A percentile compares a stretch with the other conserved stretches of the same genome.
Conservation (phyloP, 1,140 invertebrate genomes). For the Drosophila serrata region DNA sequence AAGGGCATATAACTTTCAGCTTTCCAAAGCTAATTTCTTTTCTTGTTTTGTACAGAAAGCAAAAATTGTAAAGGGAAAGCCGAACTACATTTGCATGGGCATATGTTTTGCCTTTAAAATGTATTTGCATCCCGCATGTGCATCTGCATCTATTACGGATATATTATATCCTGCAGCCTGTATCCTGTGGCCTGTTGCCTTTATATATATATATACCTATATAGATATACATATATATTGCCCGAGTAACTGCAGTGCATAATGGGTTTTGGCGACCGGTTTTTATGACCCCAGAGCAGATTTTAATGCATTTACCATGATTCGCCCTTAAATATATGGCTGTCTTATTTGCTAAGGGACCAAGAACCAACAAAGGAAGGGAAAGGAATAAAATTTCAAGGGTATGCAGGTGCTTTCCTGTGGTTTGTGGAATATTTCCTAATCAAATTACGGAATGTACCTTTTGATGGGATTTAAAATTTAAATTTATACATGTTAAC, state of each 20-base stretch:
- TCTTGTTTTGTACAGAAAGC: background rate
- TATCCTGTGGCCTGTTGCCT: background rate
- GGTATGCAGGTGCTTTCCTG: background rate
- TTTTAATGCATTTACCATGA: conserved; percentile 7
- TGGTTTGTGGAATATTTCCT: background rate
- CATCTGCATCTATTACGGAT: conserved; percentile 6
- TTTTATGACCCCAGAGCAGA: conserved; percentile 5
- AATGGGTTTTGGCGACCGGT: conserved; percentile 9
- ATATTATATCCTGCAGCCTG: conserved; percentile 4
- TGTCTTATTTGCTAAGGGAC: conserved; percentile 3
- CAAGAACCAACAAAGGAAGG: background rate
- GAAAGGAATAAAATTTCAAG: background rate
- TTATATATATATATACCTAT: background rate
- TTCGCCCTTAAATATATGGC: background rate
- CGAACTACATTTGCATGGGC: conserved; percentile 28
- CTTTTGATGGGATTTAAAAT: too few species aligned
- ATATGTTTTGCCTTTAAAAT: conserved; percentile 3
- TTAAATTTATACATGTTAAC: too few species aligned
- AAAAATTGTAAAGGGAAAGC: conserved; percentile 13
- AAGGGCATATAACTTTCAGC: too few species aligned
- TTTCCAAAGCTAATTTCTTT: too few species aligned
- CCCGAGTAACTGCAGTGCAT: conserved; percentile 7
- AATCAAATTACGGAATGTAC: background rate
- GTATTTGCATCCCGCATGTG: conserved; percentile 13
- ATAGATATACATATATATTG: background rate